Conservation (phyloP, 2,797 vertebrate species). For the Alauda arvensis region DNA sequence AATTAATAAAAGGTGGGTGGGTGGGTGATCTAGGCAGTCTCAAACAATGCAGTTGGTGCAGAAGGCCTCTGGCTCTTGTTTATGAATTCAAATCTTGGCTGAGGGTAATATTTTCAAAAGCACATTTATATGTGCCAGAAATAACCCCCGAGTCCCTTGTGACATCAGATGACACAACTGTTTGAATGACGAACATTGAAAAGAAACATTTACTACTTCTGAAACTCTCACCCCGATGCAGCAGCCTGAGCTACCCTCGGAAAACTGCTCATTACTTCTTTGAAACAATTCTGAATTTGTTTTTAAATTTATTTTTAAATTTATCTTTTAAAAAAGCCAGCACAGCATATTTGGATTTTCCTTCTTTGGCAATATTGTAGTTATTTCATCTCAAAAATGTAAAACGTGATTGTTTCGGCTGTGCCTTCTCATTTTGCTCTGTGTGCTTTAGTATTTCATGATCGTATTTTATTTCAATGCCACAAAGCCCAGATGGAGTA, state of each 20-base stretch:
- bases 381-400: constrained; percentile 33
- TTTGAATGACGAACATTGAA: neutral
- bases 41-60: neutral
- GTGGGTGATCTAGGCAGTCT: neutral
- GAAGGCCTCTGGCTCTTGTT: neutral
- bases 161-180: neutral
- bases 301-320: neutral
- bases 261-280: neutral
- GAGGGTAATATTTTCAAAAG: neutral
- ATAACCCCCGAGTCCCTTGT: neutral
- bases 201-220: neutral
- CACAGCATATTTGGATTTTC: constrained; percentile 52
- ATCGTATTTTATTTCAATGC: constrained; percentile 37
- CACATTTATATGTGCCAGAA: neutral
- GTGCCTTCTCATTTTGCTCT: constrained; percentile 15
- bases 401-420: constrained; percentile 13
- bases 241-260: neutral
- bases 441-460: constrained; percentile 17
- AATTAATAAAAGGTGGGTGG: neutral
- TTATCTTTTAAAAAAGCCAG: constrained; percentile 1
- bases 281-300: neutral
- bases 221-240: neutral
- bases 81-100: neutral
- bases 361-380: constrained; percentile 47
- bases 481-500: constrained; percentile 40